These are phyloP conservation scores for Drosophila navojoa DNA, from an alignment of 1,140 invertebrate species.

Conservation along the genomic window DNA sequence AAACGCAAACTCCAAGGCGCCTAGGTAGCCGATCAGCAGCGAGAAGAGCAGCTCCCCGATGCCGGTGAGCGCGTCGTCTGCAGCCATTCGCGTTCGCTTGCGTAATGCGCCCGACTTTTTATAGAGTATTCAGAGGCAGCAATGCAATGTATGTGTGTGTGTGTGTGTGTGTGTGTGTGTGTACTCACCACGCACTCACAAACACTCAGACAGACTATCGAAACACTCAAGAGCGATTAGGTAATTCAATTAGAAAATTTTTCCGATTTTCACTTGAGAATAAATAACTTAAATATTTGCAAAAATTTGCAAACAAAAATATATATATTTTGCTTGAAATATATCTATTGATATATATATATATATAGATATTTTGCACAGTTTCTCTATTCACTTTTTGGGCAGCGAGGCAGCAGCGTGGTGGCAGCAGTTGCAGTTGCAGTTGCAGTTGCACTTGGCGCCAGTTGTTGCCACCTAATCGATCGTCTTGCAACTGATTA, in stretches of 20 bases:
- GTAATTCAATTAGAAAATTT: constrained; percentile 64
- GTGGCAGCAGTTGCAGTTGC: not conserved
- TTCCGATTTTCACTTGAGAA: constrained; percentile 15
- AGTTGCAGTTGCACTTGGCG: constrained; percentile 36
- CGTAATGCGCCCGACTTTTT: constrained; percentile 53
- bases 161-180: constrained; percentile 11
- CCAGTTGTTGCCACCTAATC: constrained; percentile 77
- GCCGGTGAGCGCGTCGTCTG: constrained; percentile 64
- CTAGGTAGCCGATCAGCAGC: constrained; percentile 89
- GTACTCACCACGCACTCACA: constrained; percentile 70
- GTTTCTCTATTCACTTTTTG: constrained; percentile 7
- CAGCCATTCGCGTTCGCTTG: constrained; percentile 55
- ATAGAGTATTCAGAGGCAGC: constrained; percentile 25
- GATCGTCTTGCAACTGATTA: constrained; percentile 84
- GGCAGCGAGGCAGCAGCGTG: constrained; percentile 5
- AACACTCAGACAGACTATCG: constrained; percentile 17
- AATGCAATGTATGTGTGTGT: constrained; percentile 43
- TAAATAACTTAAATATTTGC: constrained; percentile 7
- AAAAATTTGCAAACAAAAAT: constrained; percentile 3
- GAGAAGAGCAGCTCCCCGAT: constrained; percentile 86
- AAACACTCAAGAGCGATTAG: constrained; percentile 56
- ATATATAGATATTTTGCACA: not conserved
- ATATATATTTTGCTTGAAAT: not conserved
- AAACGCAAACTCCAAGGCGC: constrained; percentile 87
- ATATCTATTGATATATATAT: constrained; percentile 1